Evolutionary conservation across 2,888 invertebrate genomes (phyloP), one percentile per base, ranked within the genome.

Genomic region (Lapara coniferarum): DNA sequence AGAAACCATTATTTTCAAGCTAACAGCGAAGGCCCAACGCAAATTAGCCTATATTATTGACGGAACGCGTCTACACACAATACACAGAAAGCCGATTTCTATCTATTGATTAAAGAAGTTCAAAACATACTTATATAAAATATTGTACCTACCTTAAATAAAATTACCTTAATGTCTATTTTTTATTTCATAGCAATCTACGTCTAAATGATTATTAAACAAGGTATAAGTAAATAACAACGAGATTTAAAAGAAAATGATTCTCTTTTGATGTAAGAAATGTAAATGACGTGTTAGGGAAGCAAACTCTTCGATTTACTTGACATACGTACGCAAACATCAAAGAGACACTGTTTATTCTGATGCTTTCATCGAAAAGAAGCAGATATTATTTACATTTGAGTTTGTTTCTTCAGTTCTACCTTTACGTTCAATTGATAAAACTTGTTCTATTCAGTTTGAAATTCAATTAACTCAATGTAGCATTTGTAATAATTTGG

Each of bases 261-360:
- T 63, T 63, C 7, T 13, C 59, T 46, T 63, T 63, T 49, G 63
- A 63, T 46, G 63, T 13, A 59, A 46, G 44, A 46, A 49, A 63
- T 25, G 63, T 63, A 49, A 63, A 63, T 49, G 16, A 49, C 46
- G 19, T 19, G 13, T 12, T 13, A 63, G 13, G 19, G 19, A 49
- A 49, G 19, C 10, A 46, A 63, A 63, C 46, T 49, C 63, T 19
- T 49, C 19, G 63, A 63, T 63, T 63, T 63, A 19, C 12, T 19
- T 13, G 13, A 63, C 63, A 46, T 49, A 19, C 3, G 25, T 25
- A 19, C n/a, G 13, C 13, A 49, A 63, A 46, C 49, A 63, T 63
- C 63, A 63, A 49, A 49, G 46, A 56, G 13, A 56, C 5, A 13
- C 19, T 10, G 19, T 46, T 46, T 19, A 46, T 63, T 19, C 46